Evolutionary conservation across 2,888 invertebrate species (phyloP), one percentile per base, ranked within the genome.

Genomic region (Anoplius nigerrimus): DNA sequence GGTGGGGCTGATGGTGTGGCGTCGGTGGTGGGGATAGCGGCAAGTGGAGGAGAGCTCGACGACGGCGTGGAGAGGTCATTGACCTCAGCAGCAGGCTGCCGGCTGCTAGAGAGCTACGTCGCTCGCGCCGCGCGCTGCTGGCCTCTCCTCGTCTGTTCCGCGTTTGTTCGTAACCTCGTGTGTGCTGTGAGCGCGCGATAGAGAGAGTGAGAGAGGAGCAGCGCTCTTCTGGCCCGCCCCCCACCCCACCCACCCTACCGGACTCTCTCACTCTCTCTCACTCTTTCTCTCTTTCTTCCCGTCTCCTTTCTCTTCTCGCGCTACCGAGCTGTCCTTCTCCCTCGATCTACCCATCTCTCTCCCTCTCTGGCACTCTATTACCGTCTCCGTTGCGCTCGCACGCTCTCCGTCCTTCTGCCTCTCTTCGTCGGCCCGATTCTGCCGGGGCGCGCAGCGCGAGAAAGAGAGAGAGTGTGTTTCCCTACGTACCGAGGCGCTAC

Each of bases 51-150:
- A 77, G 84, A 84, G 80, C 83, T 81, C 85, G 84, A 82, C 86
- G 85, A 85, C 85, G 87, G 83, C 86, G 80, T 83, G 83, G 82
- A 83, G 85, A 86, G 88, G 88, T 88, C 88, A 85, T 88, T 88
- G 88, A 88, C 88, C 88, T 80, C 81, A 86, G 87, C 86, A 85
- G 87, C 87, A 87, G 83, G 86, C 86, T 87, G 87, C 87, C 88
- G 87, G 87, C 88, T 87, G 88, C 86, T 86, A 85, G 87, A 86
- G 85, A 84, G 87, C 83, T 86, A 82, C 82, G 82, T 82, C 78
- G 80, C 79, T 78, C 78, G 82, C 70, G 78, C 78, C 77, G 78
- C 75, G 64, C 77, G 74, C 76, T 76, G 72, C 80, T 76, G 74
- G 74, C 76, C 81, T 82, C 81, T 79, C 81, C 77, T 80, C 83